These are phyloP conservation scores for Notolabrus celidotus DNA, from an alignment of 2,797 vertebrate species.

Conservation along the genomic window DNA sequence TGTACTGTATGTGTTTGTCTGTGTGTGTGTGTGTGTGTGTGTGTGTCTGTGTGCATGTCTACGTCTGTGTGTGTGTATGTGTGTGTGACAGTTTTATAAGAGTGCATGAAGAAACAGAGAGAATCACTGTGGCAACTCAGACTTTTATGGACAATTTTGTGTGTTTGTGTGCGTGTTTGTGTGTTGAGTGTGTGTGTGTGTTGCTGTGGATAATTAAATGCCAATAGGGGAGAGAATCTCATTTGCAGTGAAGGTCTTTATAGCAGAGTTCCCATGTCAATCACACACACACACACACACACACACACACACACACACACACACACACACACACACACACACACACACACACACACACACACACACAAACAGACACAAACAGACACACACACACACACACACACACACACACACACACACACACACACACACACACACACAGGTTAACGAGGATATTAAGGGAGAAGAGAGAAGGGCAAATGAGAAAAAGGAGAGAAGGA, in stretches of 20 bases:
- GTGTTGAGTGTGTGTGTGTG: constrained; percentile 32
- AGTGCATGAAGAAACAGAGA: constrained; percentile 44
- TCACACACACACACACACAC: constrained; percentile 33
- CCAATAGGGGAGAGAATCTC: constrained; percentile 64
- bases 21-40: not conserved
- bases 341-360: constrained; percentile 30
- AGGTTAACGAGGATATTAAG: constrained; percentile 43
- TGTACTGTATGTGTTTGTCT: not conserved
- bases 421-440: constrained; percentile 26
- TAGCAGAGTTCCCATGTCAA: constrained; percentile 65
- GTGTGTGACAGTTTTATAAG: constrained; percentile 47
- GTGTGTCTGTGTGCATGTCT: not conserved
- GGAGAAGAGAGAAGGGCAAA: constrained; percentile 12
- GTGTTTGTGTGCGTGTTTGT: not conserved
- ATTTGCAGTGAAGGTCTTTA: constrained; percentile 69
- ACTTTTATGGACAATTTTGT: constrained; percentile 40
- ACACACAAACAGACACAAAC: constrained; percentile 23
- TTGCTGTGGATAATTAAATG: constrained; percentile 62
- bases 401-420: constrained; percentile 28
- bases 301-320: constrained; percentile 33
- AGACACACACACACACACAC: constrained; percentile 30
- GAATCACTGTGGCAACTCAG: constrained; percentile 50
- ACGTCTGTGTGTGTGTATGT: constrained; percentile 3
- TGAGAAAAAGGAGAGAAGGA: constrained; percentile 9
- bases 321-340: constrained; percentile 24